Evolutionary conservation across 1,140 invertebrate genomes (phyloP), one percentile per base, ranked within the genome.

Genomic region (Drosophila busckii): DNA sequence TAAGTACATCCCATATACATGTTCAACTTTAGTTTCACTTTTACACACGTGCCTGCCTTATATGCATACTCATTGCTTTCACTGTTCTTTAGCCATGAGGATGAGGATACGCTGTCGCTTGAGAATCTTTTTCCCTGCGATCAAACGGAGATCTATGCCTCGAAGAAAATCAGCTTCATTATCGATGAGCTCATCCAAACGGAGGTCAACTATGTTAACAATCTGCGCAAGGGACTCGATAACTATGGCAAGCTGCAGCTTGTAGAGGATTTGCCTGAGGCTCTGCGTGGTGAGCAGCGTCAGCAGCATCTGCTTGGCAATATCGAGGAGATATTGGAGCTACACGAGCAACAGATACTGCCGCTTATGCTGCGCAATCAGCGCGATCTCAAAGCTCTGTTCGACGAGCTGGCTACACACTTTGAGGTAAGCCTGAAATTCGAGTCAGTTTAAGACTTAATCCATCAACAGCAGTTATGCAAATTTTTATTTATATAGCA

Each of bases 381-480:
- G 40, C 64, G 75, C 4, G 84, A 87, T 71, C 64, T 86, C 15
- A 86, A 86, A 42, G 59, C 62, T 13, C 58, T 87, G 12, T 87
- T 87, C 22, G 84, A 87, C 42, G 85, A 86, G 38, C 85, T 87
- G 54, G 63, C 85, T 5, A 28, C 38, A 9, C 66, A 64, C 19
- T 83, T 86, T 49, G 84, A 86, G 61, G 84, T 86, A 34, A 86
- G 84, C 73, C n/a, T n/a, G n/a, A n/a, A n/a, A n/a, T n/a, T n/a
- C n/a, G n/a, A n/a, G n/a, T n/a, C n/a, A n/a, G n/a, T n/a, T n/a
- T n/a, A n/a, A n/a, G n/a, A n/a, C n/a, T n/a, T n/a, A n/a, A n/a
- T n/a, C n/a, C n/a, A n/a, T n/a, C n/a, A n/a, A n/a, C n/a, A n/a
- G n/a, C n/a, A n/a, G n/a, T n/a, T n/a, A n/a, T n/a, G n/a, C n/a